These are phyloP conservation scores for Scaptomyza flava DNA, from an alignment of 2,888 invertebrate species.

Conservation along the genomic window DNA sequence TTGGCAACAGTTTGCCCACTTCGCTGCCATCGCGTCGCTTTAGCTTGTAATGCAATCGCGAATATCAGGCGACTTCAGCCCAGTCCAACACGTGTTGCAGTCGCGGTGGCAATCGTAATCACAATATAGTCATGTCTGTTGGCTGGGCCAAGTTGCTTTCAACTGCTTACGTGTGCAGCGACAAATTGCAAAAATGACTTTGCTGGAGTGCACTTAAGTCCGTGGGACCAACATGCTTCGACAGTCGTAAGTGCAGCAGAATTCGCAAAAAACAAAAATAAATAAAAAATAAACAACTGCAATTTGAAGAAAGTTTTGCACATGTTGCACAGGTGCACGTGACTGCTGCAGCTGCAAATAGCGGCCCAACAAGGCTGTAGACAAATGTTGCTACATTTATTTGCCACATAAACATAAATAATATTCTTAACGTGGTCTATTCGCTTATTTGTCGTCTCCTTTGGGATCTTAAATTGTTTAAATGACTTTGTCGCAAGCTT, in stretches of 20 bases:
- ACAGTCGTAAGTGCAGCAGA: constrained; percentile 36
- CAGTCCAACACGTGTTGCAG: constrained; percentile 37
- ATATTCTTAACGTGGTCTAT: constrained; percentile 44
- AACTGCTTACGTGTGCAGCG: constrained; percentile 55
- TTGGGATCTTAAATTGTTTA: constrained; percentile 58
- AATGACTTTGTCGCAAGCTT: constrained; percentile 64
- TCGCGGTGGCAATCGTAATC: constrained; percentile 9
- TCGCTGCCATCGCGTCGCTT: constrained; percentile 21
- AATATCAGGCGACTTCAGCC: neutral
- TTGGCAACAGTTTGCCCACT: constrained; percentile 16
- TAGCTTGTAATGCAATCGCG: constrained; percentile 17
- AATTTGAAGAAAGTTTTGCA: constrained; percentile 47
- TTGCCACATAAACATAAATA: constrained; percentile 56
- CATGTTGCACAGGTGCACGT: constrained; percentile 63
- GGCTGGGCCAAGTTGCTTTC: constrained; percentile 29
- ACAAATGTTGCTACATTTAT: constrained; percentile 48
- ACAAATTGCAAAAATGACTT: constrained; percentile 45
- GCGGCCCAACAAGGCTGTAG: constrained; percentile 4
- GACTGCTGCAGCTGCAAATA: constrained; percentile 25
- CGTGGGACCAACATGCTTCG: constrained; percentile 26
- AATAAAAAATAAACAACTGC: neutral
- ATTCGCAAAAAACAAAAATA: constrained; percentile 1
- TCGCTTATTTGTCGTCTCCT: constrained; percentile 10
- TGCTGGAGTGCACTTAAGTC: constrained; percentile 17
- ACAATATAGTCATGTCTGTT: constrained; percentile 3